Base-by-base conservation (phyloP, 2,113 vertebrate species). In the Eolophus roseicapilla region DNA sequence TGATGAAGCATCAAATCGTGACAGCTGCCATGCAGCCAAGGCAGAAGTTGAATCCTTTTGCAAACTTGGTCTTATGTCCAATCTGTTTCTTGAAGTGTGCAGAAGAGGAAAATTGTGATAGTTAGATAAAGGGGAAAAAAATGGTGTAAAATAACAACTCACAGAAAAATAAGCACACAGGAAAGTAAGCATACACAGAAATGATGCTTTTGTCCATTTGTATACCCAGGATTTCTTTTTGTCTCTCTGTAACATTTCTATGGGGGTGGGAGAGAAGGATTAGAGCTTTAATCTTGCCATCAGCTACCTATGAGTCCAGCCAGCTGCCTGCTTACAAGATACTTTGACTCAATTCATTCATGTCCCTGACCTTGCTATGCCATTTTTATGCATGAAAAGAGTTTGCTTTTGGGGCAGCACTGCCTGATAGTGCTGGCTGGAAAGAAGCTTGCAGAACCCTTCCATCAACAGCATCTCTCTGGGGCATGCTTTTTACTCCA, bases 11-110 rank as follows among this genome's bases (percentile, higher is more conserved):
- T 67, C 67, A 57, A 55, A 85, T 90, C 20, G 85, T 71, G 88
- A 83, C 89, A 95, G 65, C 86, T 93, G 82, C 84, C 77, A 62
- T 63, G 60, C 39, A 82, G 47, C 55, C 17, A 74, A 82, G 67
- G 57, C 62, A 95, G 76, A 83, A 76, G 35, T 77, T 70, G n/a
- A 92, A 81, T 82, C 69, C 41, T 86, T 77, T 81, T 89, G 57
- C 82, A 75, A 62, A 69, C 69, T 59, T 7, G 6, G 52, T 73
- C 89, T 84, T 87, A 83, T 6, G 49, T 74, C 63, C 88, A 93
- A 81, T 93, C 75, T 87, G 77, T 95, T 85, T 90, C 17, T 82
- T 90, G 49, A 53, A 90, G 69, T 88, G 65, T 74, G 73, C 25
- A 81, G 88, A 86, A 96, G 75, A 75, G 55, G 70, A 57, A 80